Conservation (phyloP, 2,888 invertebrate species). For the Eucera pruinosa region DNA sequence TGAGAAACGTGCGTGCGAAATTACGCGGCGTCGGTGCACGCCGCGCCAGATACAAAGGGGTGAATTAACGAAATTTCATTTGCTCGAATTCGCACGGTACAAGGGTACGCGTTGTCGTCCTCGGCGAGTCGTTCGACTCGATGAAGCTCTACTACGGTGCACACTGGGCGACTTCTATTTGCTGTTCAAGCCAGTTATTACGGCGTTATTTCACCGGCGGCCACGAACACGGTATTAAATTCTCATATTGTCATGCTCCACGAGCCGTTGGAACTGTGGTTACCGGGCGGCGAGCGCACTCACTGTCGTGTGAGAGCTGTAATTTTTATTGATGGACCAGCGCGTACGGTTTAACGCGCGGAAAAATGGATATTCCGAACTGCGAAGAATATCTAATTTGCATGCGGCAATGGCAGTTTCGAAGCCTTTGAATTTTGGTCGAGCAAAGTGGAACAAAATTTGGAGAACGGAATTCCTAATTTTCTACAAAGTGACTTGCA, state of each 20-base stretch:
- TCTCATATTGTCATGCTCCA: constrained; percentile 68
- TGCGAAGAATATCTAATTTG: background rate
- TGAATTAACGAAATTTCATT: constrained; percentile 72
- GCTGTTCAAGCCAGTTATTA: constrained; percentile 68
- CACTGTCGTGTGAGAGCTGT: constrained; percentile 43
- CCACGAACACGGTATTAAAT: constrained; percentile 66
- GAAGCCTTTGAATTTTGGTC: too few relatives aligned
- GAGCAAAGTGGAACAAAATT: too few relatives aligned
- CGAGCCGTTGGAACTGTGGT: constrained; percentile 56
- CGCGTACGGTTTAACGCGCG: constrained; percentile 27
- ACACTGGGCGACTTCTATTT: constrained; percentile 61
- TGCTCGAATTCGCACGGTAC: constrained; percentile 56
- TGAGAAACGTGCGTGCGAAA: constrained; percentile 65
- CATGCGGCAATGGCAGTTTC: too few relatives aligned
- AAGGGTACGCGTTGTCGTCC: constrained; percentile 26
- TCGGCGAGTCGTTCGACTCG: constrained; percentile 37
- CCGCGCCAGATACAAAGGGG: constrained; percentile 19
- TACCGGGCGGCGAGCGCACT: constrained; percentile 33
- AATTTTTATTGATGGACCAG: constrained; percentile 69
- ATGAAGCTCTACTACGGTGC: constrained; percentile 31
- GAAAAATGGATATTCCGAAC: constrained; percentile 37
- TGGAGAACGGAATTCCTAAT: too few relatives aligned
- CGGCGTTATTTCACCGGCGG: constrained; percentile 66
- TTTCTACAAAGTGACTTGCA: too few relatives aligned
- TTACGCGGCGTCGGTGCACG: constrained; percentile 54